phyloP scores from a whole-genome alignment of 2,113 vertebrate genomes.

The Prinia subflava region DNA sequence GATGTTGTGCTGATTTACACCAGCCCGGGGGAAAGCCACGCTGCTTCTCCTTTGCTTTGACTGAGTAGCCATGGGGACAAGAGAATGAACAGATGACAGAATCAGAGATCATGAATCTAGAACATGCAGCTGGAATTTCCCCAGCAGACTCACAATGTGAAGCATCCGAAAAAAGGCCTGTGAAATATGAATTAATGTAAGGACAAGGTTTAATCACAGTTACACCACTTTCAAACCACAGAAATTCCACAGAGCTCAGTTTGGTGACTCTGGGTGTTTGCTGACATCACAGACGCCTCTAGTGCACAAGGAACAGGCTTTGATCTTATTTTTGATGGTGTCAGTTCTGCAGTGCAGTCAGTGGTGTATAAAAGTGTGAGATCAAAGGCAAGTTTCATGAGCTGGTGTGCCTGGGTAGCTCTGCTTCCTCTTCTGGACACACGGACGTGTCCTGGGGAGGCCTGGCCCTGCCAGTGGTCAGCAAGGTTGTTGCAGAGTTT shows the following conservation, averaged over 20 bases:
- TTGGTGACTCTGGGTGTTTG: neutral
- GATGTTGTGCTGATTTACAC: neutral
- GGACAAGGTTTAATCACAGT: neutral
- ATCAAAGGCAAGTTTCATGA: neutral
- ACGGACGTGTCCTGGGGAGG: neutral
- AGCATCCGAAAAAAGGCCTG: neutral
- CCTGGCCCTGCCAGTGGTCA: neutral
- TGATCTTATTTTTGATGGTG: neutral
- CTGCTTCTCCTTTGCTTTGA: neutral
- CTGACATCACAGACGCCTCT: neutral
- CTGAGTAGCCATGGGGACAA: neutral
- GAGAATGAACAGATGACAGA: neutral
- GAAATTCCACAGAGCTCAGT: neutral
- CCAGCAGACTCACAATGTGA: neutral
- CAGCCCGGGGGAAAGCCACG: neutral
- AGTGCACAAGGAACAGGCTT: neutral
- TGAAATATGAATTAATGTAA: slow-evolving; percentile 10
- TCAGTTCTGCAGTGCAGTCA: neutral
- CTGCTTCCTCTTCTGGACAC: neutral
- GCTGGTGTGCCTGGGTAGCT: neutral
- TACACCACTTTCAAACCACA: neutral
- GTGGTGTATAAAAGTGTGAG: neutral
- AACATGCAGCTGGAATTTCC: neutral
- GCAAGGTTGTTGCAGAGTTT: neutral
- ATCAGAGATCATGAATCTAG: neutral